Evolutionary conservation across 2,888 invertebrate genomes (phyloP).

Genomic region (Gymnocheta viridis): DNA sequence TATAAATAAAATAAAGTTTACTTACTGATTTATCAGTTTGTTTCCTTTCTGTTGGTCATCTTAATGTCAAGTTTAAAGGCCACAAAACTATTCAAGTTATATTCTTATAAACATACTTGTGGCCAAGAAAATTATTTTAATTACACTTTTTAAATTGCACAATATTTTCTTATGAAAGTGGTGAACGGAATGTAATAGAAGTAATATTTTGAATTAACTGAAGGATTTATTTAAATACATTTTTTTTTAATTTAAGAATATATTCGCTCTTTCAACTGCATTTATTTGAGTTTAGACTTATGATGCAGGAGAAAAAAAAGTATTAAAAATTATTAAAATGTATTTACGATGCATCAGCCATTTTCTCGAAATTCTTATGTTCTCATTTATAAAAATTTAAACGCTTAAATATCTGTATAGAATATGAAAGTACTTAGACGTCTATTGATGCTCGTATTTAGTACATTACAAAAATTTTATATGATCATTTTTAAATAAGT

Average conservation of each 20-base stretch:
- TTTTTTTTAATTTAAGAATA: too few relatives aligned
- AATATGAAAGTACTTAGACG: neutral
- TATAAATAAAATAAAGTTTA: slow-evolving; percentile 17
- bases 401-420: neutral
- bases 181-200: too few relatives aligned
- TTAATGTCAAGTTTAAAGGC: slow-evolving; percentile 38
- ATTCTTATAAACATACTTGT: neutral
- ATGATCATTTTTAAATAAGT: neutral
- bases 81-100: slow-evolving; percentile 28
- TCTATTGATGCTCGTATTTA: too few relatives aligned
- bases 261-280: too few relatives aligned
- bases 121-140: slow-evolving; percentile 11
- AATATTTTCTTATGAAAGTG: slow-evolving; percentile 7
- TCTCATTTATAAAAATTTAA: too few relatives aligned
- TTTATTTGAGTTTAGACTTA: too few relatives aligned
- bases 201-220: too few relatives aligned
- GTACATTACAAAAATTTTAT: neutral
- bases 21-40: neutral
- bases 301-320: too few relatives aligned
- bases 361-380: too few relatives aligned
- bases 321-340: too few relatives aligned
- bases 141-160: slow-evolving; percentile 10
- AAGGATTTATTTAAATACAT: too few relatives aligned
- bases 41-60: slow-evolving; percentile 24
- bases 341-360: too few relatives aligned